phyloP scores from a whole-genome alignment of 2,113 vertebrate species.

The Misgurnus mizolepis region DNA sequence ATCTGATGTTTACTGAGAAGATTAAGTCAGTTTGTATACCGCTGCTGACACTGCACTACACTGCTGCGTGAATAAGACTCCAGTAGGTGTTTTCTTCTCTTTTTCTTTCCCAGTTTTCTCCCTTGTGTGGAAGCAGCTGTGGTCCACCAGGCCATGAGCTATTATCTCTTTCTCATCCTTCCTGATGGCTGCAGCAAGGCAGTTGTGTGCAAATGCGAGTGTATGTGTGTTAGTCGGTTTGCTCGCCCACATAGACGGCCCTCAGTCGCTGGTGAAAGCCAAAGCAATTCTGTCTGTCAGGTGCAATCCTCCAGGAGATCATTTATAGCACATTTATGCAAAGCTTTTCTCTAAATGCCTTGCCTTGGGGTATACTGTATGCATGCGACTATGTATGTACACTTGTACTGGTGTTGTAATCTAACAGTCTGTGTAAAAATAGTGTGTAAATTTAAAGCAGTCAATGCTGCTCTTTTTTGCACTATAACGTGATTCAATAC shows the following conservation, averaged over 20 bases:
- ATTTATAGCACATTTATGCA: conserved; percentile 52
- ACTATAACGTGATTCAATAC: background rate
- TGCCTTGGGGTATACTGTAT: background rate
- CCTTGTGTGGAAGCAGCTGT: conserved; percentile 43
- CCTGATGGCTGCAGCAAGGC: conserved; percentile 41
- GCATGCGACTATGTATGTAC: background rate
- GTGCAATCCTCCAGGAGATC: conserved; percentile 58
- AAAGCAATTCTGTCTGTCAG: conserved; percentile 65
- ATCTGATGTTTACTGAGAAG: background rate
- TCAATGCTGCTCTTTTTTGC: background rate
- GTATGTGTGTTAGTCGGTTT: conserved; percentile 14
- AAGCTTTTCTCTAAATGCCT: conserved; percentile 49
- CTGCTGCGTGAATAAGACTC: conserved; percentile 32
- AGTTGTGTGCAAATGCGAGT: conserved; percentile 49
- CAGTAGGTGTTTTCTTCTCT: conserved; percentile 29
- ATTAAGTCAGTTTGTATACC: background rate
- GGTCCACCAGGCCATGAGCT: conserved; percentile 53
- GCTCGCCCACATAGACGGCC: conserved; percentile 35
- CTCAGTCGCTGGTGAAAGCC: conserved; percentile 58
- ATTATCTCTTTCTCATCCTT: conserved; percentile 61
- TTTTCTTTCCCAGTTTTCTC: conserved; percentile 30
- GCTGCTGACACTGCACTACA: conserved; percentile 1
- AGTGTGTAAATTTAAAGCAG: too few relatives aligned
- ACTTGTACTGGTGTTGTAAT: conserved; percentile 23
- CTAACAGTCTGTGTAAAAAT: background rate